Conservation (phyloP, 2,797 vertebrate species). For the Neomorphus geoffroyi region DNA sequence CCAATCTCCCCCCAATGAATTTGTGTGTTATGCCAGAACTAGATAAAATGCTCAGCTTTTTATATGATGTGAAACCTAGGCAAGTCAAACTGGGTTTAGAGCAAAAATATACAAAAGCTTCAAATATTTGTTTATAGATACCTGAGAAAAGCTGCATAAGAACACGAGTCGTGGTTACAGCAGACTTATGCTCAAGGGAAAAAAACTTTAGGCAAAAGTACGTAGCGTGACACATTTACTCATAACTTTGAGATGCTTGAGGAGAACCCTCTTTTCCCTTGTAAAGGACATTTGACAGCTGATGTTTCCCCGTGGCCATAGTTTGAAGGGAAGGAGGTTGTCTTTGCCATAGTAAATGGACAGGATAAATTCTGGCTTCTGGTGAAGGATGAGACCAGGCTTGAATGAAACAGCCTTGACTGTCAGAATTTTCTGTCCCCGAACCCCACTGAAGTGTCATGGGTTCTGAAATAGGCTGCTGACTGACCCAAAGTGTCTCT, state of each 20-base stretch:
- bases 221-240: background rate
- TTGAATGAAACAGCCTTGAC: background rate
- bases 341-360: background rate
- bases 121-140: background rate
- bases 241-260: background rate
- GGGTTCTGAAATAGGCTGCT: background rate
- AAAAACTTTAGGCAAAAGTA: background rate
- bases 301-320: background rate
- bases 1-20: background rate
- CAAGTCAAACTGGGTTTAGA: background rate
- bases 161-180: background rate
- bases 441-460: background rate
- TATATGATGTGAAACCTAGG: background rate
- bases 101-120: background rate
- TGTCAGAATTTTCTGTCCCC: background rate
- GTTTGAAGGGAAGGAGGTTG: background rate
- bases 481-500: background rate
- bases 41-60: background rate
- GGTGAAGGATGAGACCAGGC: background rate
- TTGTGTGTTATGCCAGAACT: background rate
- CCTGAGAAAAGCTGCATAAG: background rate
- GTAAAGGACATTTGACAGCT: background rate
- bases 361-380: background rate
- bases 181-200: background rate
- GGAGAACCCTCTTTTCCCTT: background rate